Evolutionary conservation across 2,797 vertebrate genomes (phyloP).

Genomic region (Takifugu rubripes): DNA sequence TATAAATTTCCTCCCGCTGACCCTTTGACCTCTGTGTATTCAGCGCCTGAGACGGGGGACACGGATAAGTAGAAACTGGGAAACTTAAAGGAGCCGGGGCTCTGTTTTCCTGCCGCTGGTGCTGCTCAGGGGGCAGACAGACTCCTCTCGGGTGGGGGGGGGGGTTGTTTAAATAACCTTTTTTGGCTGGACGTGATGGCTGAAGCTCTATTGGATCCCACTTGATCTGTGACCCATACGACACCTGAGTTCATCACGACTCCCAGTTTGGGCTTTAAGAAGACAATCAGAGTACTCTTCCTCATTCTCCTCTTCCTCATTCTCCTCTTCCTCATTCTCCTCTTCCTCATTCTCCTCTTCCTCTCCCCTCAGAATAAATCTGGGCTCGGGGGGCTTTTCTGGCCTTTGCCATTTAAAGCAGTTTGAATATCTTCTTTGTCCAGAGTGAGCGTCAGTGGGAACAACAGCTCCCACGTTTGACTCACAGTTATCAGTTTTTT

Average conservation of each 20-base stretch:
- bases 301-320: too few species aligned
- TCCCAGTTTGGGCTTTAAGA: too few species aligned
- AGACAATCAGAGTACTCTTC: too few species aligned
- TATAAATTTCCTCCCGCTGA: slow-evolving; percentile 61
- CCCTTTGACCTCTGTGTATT: slow-evolving; percentile 51
- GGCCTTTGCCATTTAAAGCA: too few species aligned
- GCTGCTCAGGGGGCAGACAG: slow-evolving; percentile 16
- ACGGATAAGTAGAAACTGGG: slow-evolving; percentile 53
- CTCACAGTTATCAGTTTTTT: slow-evolving; percentile 10
- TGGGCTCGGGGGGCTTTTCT: too few species aligned
- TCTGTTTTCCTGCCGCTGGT: slow-evolving; percentile 17
- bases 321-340: too few species aligned
- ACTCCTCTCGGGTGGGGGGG: slow-evolving; percentile 20
- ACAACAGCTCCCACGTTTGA: slow-evolving; percentile 9
- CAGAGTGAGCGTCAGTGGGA: slow-evolving; percentile 2
- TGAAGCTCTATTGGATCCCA: slow-evolving; percentile 4
- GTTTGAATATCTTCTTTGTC: too few species aligned
- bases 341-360: too few species aligned
- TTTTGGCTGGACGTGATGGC: slow-evolving; percentile 15
- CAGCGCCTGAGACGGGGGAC: slow-evolving; percentile 31
- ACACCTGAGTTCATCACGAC: too few species aligned
- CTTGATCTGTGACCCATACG: neutral
- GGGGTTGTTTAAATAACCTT: slow-evolving; percentile 40
- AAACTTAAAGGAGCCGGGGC: slow-evolving; percentile 35
- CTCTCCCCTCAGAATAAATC: too few species aligned